These are phyloP conservation scores for Cardinalis cardinalis DNA, from an alignment of 2,113 vertebrate genomes.

Conservation along the genomic window DNA sequence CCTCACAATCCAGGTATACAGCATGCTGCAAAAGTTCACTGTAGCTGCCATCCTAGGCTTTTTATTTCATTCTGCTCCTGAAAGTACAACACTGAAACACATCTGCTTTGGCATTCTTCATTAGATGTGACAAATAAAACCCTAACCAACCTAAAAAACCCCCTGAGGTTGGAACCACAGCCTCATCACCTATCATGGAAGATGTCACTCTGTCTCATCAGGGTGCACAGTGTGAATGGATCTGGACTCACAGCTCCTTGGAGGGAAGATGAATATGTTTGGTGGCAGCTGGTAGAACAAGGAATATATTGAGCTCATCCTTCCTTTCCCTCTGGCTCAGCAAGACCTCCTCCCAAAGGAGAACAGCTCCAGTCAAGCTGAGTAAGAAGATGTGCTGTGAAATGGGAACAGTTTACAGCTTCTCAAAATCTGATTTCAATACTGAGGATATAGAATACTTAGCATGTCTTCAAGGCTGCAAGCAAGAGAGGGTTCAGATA, in stretches of 20 bases:
- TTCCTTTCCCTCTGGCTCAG: conserved; percentile 8
- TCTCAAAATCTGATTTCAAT: neutral
- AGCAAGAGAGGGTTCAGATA: neutral
- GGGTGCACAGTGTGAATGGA: neutral
- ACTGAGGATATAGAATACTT: neutral
- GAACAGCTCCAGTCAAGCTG: neutral
- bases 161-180: neutral
- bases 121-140: neutral
- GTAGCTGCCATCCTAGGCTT: neutral
- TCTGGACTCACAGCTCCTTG: neutral
- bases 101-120: conserved; percentile 14
- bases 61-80: neutral
- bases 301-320: conserved; percentile 17
- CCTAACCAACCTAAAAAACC: neutral
- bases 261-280: conserved; percentile 18
- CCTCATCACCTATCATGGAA: conserved; percentile 30
- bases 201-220: conserved; percentile 46
- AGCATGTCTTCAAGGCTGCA: neutral
- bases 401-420: neutral
- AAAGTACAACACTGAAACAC: conserved; percentile 4
- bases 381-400: neutral
- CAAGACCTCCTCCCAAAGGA: conserved; percentile 23
- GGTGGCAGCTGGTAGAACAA: conserved; percentile 48
- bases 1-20: neutral
- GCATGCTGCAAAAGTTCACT: neutral